These are phyloP conservation scores for Biston stratarius DNA, from an alignment of 2,888 invertebrate species.

Conservation along the genomic window DNA sequence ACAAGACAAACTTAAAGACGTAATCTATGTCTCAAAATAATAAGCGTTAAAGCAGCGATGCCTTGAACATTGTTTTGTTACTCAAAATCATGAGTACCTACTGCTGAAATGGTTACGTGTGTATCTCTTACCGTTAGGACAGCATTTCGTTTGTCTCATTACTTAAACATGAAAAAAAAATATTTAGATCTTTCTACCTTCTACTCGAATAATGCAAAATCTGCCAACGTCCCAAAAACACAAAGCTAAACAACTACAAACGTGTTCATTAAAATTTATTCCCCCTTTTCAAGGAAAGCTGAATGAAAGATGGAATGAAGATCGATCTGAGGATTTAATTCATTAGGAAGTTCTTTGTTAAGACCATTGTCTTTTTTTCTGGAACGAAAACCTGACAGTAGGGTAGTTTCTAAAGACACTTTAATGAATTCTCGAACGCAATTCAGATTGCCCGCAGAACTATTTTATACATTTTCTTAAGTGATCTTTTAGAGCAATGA, in stretches of 20 bases:
- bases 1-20: too few relatives aligned
- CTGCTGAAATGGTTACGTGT: too few relatives aligned
- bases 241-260: background rate
- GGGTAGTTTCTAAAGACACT: slow-evolving; percentile 2
- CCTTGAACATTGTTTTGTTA: too few relatives aligned
- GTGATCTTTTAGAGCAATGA: background rate
- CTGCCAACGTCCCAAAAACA: background rate
- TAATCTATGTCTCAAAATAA: too few relatives aligned
- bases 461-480: slow-evolving; percentile 1
- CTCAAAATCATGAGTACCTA: too few relatives aligned
- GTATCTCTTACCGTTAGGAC: too few relatives aligned
- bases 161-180: too few relatives aligned
- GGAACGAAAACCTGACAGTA: background rate
- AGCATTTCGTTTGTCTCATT: too few relatives aligned
- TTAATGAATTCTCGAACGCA: slow-evolving; percentile 2
- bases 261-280: background rate
- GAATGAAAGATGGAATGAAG: slow-evolving; percentile 10
- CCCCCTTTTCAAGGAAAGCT: background rate
- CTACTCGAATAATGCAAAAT: background rate
- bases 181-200: too few relatives aligned
- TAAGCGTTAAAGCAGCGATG: too few relatives aligned
- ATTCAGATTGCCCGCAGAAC: background rate
- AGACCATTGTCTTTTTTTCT: background rate
- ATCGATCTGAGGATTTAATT: slow-evolving; percentile 2
- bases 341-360: slow-evolving; percentile 5